These are phyloP conservation scores for Pocillopora damicornis DNA, from an alignment of 64 coral and sea anemone species.

Conservation along the genomic window DNA sequence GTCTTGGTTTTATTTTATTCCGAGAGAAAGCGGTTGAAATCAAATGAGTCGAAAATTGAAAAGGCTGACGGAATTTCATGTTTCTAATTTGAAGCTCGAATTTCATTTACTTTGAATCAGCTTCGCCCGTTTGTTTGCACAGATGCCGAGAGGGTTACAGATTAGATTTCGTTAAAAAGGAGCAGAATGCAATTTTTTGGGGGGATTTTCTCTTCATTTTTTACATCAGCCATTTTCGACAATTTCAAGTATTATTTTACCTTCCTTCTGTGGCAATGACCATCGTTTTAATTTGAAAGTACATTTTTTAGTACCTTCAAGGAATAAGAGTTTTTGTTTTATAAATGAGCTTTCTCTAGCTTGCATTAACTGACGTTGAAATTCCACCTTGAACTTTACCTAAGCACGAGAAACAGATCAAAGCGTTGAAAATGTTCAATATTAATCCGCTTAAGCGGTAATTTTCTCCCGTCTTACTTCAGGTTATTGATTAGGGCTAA, in stretches of 20 bases:
- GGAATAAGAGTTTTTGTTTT: not conserved
- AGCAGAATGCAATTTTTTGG: not conserved
- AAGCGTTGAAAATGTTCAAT: not conserved
- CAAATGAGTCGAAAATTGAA: not conserved
- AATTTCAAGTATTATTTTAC: too few relatives aligned
- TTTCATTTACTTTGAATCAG: slow-evolving; percentile 3
- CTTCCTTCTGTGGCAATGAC: too few relatives aligned
- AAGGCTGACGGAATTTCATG: not conserved
- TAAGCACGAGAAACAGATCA: not conserved
- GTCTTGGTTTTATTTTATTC: not conserved
- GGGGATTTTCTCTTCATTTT: not conserved
- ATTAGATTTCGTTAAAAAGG: not conserved
- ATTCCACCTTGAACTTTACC: not conserved
- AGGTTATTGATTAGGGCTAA: not conserved
- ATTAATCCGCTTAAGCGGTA: not conserved
- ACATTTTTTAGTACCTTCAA: too few relatives aligned
- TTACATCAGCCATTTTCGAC: too few relatives aligned
- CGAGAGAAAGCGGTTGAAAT: not conserved
- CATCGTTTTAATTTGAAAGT: too few relatives aligned
- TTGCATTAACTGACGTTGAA: not conserved
- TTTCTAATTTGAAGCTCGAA: not conserved
- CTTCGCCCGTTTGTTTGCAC: slow-evolving; percentile 2
- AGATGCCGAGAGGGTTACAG: not conserved
- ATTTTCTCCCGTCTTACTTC: slow-evolving; percentile 3
- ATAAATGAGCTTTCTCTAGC: not conserved